A percentile compares a stretch with the other conserved stretches of the same genome.
Evolutionary conservation across 2,888 invertebrate species (phyloP).

Genomic region (Odontocolon sp.): DNA sequence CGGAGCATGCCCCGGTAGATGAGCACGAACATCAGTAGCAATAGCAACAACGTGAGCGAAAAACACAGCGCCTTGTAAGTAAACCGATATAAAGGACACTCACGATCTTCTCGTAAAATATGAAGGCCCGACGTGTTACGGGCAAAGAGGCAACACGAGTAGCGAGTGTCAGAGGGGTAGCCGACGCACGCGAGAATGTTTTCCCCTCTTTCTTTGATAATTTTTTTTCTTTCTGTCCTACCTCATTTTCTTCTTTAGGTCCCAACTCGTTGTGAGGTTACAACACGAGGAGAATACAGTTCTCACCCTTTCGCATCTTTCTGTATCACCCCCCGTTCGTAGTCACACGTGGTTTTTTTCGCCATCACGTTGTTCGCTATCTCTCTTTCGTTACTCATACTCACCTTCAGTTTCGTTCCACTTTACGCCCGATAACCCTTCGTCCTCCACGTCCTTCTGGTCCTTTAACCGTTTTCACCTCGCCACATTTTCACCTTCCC

Average conservation of each 20-base stretch:
- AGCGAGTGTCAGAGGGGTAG: constrained; percentile 25
- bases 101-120: constrained; percentile 76
- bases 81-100: constrained; percentile 74
- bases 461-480: background rate
- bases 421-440: constrained; percentile 10
- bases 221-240: background rate
- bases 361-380: background rate
- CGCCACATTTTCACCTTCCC: background rate
- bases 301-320: constrained; percentile 9
- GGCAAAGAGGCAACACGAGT: constrained; percentile 43
- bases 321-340: background rate
- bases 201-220: constrained; percentile 19
- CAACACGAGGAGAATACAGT: background rate
- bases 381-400: background rate
- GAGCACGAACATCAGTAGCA: constrained; percentile 1
- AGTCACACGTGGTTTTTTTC: background rate
- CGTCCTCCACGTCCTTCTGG: background rate
- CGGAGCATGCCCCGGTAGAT: background rate
- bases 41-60: constrained; percentile 8
- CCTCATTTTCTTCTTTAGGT: background rate
- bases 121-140: constrained; percentile 66
- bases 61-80: constrained; percentile 55
- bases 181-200: constrained; percentile 46
- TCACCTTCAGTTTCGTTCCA: background rate
- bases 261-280: background rate